Evolutionary conservation across 2,797 vertebrate genomes (phyloP), one percentile per base, ranked within the genome.

Genomic region (Mareca strepera): DNA sequence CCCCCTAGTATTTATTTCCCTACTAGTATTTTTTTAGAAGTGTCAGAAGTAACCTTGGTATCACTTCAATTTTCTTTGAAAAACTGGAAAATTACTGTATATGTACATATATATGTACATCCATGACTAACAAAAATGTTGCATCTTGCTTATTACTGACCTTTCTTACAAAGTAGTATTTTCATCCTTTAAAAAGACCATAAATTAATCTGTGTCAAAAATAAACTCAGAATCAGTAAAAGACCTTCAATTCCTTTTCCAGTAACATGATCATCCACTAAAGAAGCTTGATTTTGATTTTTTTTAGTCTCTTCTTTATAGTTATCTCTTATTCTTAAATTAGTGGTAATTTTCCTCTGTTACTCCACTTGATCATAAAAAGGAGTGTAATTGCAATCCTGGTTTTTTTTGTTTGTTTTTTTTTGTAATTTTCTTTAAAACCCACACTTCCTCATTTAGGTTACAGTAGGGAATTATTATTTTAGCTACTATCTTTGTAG

Each of bases 111-210:
- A 8, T 3, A 15, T 33, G 29, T 25, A 48, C 5, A 3, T 55
- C n/a, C 20, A 5, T 0, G 29, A 9, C 25, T 31, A 59, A 5
- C 2, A 13, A 29, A 48, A 68, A 48, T 0, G 0, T 12, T 43
- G 12, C 9, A 1, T 22, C 8, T n/a, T 48, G 28, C n/a, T 88
- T 29, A 8, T 46, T 41, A 6, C 11, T 35, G 28, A 11, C 37
- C 29, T 70, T 74, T 41, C 41, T 80, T 62, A 41, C 11, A 20
- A 79, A n/a, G 22, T 7, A n/a, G 6, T 5, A 20, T 73, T 84
- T 73, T 48, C 18, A 48, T 8, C 37, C 31, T 82, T 25, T 63
- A 46, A 84, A 52, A 17, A 43, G 35, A 6, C 11, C 63, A 33
- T 31, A 70, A 77, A 62, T 82, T 74, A 77, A 84, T 33, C 46